These are phyloP conservation scores for Scyliorhinus canicula DNA, from an alignment of 2,797 vertebrate genomes.

Conservation along the genomic window DNA sequence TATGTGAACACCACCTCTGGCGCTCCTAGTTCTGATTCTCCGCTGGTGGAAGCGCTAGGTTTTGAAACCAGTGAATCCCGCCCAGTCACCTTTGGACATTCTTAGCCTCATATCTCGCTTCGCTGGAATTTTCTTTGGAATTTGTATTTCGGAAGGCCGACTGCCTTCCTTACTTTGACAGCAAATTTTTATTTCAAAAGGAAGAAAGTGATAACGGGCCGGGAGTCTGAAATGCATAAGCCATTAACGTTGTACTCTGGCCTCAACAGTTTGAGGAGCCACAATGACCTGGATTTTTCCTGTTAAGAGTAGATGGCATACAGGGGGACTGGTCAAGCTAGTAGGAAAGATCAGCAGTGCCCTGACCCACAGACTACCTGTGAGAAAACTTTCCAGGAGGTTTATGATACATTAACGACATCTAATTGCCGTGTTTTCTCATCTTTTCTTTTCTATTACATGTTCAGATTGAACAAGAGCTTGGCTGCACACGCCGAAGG, in stretches of 20 bases:
- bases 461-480: conserved; percentile 72
- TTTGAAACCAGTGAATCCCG: too few relatives aligned
- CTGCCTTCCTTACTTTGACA: neutral
- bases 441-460: neutral
- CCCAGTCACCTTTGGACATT: neutral
- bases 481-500: conserved; percentile 64
- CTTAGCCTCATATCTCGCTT: neutral
- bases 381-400: neutral
- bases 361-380: neutral
- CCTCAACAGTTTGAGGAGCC: neutral
- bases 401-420: neutral
- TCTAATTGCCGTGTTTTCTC: neutral
- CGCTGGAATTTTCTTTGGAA: neutral
- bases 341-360: neutral
- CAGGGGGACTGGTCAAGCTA: neutral
- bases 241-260: neutral
- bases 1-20: too few relatives aligned
- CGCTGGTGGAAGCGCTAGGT: too few relatives aligned
- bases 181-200: neutral
- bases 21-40: too few relatives aligned
- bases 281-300: neutral
- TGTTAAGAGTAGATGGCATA: neutral
- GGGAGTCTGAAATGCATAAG: neutral
- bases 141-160: neutral
- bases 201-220: neutral